A percentile compares a stretch with the other conserved stretches of the same genome.
Conservation (phyloP, 2,888 invertebrate species). For the Machimus rusticus region DNA sequence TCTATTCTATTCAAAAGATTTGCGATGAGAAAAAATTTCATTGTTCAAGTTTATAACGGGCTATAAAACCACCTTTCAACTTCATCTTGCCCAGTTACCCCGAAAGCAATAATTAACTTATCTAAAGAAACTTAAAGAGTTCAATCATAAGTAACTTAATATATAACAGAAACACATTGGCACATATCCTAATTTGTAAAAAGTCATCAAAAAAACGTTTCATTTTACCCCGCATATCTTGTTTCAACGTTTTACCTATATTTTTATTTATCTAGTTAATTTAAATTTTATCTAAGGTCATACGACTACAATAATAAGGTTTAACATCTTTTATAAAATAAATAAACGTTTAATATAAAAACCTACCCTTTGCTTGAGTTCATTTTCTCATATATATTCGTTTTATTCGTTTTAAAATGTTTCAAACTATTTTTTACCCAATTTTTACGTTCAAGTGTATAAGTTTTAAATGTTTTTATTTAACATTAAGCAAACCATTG, state of each 20-base stretch:
- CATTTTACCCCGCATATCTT: not conserved
- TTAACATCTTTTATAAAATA: slow-evolving; percentile 12
- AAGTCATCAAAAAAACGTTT: not conserved
- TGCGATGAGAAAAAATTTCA: not conserved
- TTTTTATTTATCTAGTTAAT: not conserved
- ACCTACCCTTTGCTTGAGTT: not conserved
- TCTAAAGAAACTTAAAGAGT: not conserved
- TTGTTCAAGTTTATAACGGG: not conserved
- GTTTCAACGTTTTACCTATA: not conserved
- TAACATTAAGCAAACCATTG: not conserved
- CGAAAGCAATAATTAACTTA: not conserved
- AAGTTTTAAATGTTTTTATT: not conserved
- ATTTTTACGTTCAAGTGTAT: not conserved
- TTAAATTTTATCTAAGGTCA: not conserved
- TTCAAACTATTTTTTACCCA: not conserved
- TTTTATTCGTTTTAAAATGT: not conserved
- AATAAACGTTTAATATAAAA: slow-evolving; percentile 30
- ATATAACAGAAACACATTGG: not conserved
- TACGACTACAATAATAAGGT: not conserved
- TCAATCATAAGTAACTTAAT: not conserved
- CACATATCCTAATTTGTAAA: not conserved
- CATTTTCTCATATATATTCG: not conserved
- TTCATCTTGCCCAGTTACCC: not conserved
- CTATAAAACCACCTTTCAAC: not conserved
- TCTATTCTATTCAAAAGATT: not conserved